These are phyloP conservation scores for Peromyscus melanophrys DNA, from an alignment of 2,797 vertebrate genomes.

Conservation along the genomic window DNA sequence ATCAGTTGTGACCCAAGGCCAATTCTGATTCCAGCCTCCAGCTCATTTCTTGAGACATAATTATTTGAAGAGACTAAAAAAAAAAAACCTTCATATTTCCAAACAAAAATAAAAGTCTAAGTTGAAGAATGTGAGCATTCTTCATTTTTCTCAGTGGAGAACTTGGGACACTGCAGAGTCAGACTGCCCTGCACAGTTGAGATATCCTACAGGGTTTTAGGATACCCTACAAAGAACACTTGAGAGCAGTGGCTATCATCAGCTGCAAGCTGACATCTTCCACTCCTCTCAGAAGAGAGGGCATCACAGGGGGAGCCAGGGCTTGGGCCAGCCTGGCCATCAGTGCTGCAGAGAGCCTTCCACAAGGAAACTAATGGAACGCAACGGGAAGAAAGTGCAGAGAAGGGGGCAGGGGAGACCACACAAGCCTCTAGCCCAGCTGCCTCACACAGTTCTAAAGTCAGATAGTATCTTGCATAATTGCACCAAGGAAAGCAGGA, in stretches of 20 bases:
- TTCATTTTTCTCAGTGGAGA: background rate
- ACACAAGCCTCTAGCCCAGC: background rate
- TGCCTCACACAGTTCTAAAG: background rate
- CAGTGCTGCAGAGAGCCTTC: background rate
- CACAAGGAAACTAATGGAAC: too few species aligned
- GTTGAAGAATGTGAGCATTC: background rate
- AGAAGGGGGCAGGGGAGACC: background rate
- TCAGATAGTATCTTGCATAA: background rate
- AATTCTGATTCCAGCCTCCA: background rate
- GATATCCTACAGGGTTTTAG: too few species aligned
- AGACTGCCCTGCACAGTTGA: background rate
- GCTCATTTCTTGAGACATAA: background rate
- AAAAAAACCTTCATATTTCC: background rate
- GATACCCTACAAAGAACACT: background rate
- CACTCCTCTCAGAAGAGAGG: background rate
- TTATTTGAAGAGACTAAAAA: background rate
- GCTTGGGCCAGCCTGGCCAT: background rate
- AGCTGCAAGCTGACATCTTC: fast-evolving
- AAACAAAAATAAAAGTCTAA: background rate
- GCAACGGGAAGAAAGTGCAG: background rate
- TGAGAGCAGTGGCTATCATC: background rate
- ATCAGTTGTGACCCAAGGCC: background rate
- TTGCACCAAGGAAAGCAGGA: background rate
- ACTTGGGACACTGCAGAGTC: background rate
- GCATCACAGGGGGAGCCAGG: too few species aligned